These are phyloP conservation scores for Saturnia japonica DNA, from an alignment of 2,888 invertebrate genomes.

Conservation along the genomic window DNA sequence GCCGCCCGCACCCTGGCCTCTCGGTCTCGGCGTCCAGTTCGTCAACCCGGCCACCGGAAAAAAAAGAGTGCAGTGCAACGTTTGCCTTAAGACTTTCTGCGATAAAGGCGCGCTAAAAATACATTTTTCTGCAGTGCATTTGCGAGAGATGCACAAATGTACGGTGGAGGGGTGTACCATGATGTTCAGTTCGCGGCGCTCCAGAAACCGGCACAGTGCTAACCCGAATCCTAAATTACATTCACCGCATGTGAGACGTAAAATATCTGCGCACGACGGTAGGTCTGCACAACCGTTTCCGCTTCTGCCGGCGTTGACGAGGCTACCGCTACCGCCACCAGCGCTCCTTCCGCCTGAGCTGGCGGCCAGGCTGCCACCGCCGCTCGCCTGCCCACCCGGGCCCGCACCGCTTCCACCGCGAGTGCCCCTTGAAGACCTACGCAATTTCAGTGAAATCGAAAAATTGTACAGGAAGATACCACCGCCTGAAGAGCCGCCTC, in stretches of 20 bases:
- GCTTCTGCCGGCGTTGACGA: constrained; percentile 85
- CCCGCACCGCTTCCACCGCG: constrained; percentile 79
- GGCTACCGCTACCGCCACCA: constrained; percentile 87
- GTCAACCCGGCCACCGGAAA: constrained; percentile 96
- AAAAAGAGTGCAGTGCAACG: constrained; percentile 98
- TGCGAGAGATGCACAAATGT: constrained; percentile 99
- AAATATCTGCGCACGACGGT: constrained; percentile 96
- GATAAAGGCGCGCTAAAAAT: constrained; percentile 99
- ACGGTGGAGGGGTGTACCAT: constrained; percentile 98
- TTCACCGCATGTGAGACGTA: constrained; percentile 95
- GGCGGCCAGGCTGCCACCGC: constrained; percentile 66
- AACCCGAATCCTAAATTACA: constrained; percentile 98
- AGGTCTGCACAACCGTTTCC: constrained; percentile 91
- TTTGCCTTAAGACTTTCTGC: constrained; percentile 98
- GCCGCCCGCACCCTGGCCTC: constrained; percentile 86
- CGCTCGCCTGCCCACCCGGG: constrained; percentile 52
- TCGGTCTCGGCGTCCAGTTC: constrained; percentile 92
- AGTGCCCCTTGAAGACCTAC: constrained; percentile 73
- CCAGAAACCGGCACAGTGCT: constrained; percentile 97
- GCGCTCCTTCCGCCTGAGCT: constrained; percentile 84
- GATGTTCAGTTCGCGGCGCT: constrained; percentile 98
- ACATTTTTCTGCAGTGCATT: constrained; percentile 98
- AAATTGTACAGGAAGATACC: constrained; percentile 78
- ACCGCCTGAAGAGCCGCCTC: constrained; percentile 57
- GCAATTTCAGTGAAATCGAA: constrained; percentile 79